phyloP scores from a whole-genome alignment of 1,140 invertebrate species.

The Cydia pomonella region DNA sequence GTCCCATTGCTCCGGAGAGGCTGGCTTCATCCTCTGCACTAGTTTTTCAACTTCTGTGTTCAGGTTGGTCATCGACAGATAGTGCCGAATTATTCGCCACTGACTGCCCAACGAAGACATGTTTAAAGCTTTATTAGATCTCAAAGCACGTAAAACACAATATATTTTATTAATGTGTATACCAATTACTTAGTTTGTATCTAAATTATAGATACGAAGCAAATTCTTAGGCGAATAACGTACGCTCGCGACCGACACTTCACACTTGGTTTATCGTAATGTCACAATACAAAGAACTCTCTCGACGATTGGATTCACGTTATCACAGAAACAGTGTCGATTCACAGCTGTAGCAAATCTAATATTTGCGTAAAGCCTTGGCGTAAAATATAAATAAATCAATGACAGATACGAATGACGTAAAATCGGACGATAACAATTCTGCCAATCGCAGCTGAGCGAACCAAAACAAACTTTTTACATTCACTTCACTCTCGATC shows the following conservation, averaged over 20 bases:
- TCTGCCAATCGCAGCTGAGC: conserved; percentile 52
- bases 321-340: neutral
- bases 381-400: conserved; percentile 61
- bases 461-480: conserved; percentile 54
- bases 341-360: conserved; percentile 20
- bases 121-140: conserved; percentile 35
- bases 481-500: conserved; percentile 26
- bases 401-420: conserved; percentile 63
- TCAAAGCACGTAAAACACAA: neutral
- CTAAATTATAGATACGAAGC: neutral
- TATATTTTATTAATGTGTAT: conserved; percentile 5
- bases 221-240: conserved; percentile 9
- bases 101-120: conserved; percentile 74
- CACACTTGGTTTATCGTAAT: conserved; percentile 1
- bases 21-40: conserved; percentile 68
- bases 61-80: conserved; percentile 67
- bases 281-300: conserved; percentile 16
- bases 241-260: conserved; percentile 10
- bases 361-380: conserved; percentile 44
- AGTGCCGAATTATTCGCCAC: conserved; percentile 70
- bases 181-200: conserved; percentile 4
- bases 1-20: conserved; percentile 73
- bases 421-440: conserved; percentile 67
- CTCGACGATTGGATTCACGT: conserved; percentile 19
- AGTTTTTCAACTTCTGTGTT: conserved; percentile 71